Percentiles rank a stretch among this genome's conserved stretches.
Evolutionary conservation across 2,888 invertebrate species (phyloP).

Genomic region (Cyclophora albipunctata): DNA sequence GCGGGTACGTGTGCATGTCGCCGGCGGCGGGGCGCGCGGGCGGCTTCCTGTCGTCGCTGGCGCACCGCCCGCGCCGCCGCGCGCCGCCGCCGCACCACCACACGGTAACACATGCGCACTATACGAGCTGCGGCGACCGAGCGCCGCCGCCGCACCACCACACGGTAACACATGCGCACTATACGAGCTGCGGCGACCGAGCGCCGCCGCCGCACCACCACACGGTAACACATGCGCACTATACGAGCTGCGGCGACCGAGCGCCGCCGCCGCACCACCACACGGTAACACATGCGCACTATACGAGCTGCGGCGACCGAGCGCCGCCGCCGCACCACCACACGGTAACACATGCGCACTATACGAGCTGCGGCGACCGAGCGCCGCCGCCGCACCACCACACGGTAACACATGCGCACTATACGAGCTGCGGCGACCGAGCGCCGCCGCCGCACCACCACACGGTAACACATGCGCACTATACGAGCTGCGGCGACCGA

Average conservation of each 20-base stretch:
- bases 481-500: slow-evolving; percentile 20
- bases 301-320: slow-evolving; percentile 20
- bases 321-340: slow-evolving; percentile 61
- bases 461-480: slow-evolving; percentile 17
- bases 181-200: slow-evolving; percentile 20
- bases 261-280: slow-evolving; percentile 61
- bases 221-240: slow-evolving; percentile 17
- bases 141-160: slow-evolving; percentile 61
- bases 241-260: slow-evolving; percentile 20
- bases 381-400: slow-evolving; percentile 61
- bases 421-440: slow-evolving; percentile 20
- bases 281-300: slow-evolving; percentile 17
- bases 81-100: slow-evolving; percentile 61
- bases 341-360: slow-evolving; percentile 17
- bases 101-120: slow-evolving; percentile 17
- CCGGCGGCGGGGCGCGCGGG: slow-evolving; percentile 29
- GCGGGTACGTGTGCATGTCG: slow-evolving; percentile 40
- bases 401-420: slow-evolving; percentile 17
- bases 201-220: slow-evolving; percentile 61
- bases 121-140: too few species aligned
- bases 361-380: slow-evolving; percentile 20
- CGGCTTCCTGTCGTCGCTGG: slow-evolving; percentile 39
- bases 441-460: slow-evolving; percentile 61
- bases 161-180: slow-evolving; percentile 17
- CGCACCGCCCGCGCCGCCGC: slow-evolving; percentile 65